Evolutionary conservation across 1,140 invertebrate species (phyloP), one percentile per base, ranked within the genome.

Genomic region (Ephestia elutella): DNA sequence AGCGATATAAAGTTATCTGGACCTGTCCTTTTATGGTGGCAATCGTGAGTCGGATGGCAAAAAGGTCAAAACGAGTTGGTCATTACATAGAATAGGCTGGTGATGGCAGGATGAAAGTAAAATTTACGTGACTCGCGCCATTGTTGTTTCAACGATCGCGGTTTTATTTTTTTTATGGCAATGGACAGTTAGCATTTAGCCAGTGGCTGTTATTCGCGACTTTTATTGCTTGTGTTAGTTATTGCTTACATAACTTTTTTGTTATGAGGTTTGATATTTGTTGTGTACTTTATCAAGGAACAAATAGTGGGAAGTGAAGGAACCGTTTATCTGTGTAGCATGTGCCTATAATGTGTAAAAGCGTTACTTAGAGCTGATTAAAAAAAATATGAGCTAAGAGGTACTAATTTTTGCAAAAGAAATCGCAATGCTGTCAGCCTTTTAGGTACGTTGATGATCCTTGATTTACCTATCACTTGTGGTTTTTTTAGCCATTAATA

Each of bases 1-100:
- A 79, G 75, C 78, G 72, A 73, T 72, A 84, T 82, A 84, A 82
- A 81, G 71, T 82, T 82, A 80, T 82, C 78, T 82, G 77, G 75
- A 74, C 77, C 76, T 77, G 70, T 63, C 78, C 75, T 78, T 85
- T 85, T 82, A 80, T 75, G 66, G 80, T 55, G 21, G 60, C 63
- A 68, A 71, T 70, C 70, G 63, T 65, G 73, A 70, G 50, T 69
- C 67, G 68, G 71, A 71, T 70, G 63, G 70, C 68, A 76, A 80
- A 79, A 75, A 82, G 75, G 66, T 70, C 49, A 57, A 55, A 78
- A 73, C 71, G 73, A 74, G 70, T 57, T 69, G 72, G 62, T 60
- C 70, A 73, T 80, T 75, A 75, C 66, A 68, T 65, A 66, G 74
- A 77, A 78, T 77, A 73, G 66, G 49, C 66, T 61, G 71, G 66